Conservation (phyloP, 2,797 vertebrate species). For the Hylomyscus alleni region DNA sequence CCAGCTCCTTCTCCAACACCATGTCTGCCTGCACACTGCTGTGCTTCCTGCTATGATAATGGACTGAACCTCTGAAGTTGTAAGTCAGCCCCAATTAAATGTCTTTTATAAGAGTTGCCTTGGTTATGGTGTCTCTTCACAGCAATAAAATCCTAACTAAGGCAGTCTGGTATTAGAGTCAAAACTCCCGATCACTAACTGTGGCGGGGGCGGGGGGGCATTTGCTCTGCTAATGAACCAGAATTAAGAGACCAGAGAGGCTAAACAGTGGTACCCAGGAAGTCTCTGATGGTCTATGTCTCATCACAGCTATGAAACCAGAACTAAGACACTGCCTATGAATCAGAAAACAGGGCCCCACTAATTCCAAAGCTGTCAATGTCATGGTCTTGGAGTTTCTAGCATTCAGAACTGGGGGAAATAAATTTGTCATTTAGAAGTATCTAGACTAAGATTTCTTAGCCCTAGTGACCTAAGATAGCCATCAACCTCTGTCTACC, state of each 20-base stretch:
- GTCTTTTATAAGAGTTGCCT: no score
- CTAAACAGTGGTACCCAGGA: constrained; percentile 13
- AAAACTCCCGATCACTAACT: neutral
- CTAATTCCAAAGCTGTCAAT: neutral
- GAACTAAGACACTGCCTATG: neutral
- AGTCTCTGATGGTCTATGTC: neutral
- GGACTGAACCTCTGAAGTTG: no score
- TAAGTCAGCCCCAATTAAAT: no score
- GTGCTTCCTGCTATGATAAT: no score
- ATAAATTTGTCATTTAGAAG: neutral
- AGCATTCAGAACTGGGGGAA: neutral
- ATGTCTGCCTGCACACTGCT: no score
- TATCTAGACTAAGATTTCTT: neutral
- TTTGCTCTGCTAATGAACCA: constrained; percentile 54
- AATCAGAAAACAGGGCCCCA: neutral
- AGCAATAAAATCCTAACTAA: no score
- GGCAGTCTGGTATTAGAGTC: constrained; percentile 28
- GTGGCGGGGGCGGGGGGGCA: neutral
- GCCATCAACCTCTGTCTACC: neutral
- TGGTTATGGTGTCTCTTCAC: no score
- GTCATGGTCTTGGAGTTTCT: neutral
- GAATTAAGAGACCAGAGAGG: constrained; percentile 45
- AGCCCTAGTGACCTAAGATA: neutral
- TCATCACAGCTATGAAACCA: no score
- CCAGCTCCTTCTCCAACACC: no score